Evolutionary conservation across 2,888 invertebrate genomes (phyloP).

Genomic region (Meteorus colon): DNA sequence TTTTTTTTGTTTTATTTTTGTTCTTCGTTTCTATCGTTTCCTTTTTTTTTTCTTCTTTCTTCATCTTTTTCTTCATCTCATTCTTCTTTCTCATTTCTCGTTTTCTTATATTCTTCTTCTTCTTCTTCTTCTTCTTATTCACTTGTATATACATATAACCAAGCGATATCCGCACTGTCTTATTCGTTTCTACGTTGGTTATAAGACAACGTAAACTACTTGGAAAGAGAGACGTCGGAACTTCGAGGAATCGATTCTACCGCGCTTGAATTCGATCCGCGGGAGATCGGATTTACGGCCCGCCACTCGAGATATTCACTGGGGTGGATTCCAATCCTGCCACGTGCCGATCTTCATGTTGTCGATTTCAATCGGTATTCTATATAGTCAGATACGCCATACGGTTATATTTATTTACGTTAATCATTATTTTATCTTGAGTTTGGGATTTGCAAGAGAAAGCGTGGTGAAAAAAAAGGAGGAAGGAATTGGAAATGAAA

Average conservation of each 20-base stretch:
- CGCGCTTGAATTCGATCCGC: constrained; percentile 31
- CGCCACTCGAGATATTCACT: constrained; percentile 10
- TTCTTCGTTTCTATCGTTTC: constrained; percentile 16
- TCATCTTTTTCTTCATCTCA: constrained; percentile 8
- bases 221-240: constrained; percentile 27
- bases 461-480: too few species aligned
- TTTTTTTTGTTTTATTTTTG: constrained; percentile 12
- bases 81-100: constrained; percentile 12
- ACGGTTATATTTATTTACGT: constrained; percentile 12
- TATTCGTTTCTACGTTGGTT: constrained; percentile 11
- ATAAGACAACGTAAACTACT: constrained; percentile 26
- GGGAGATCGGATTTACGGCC: constrained; percentile 34
- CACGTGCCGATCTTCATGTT: constrained; percentile 38
- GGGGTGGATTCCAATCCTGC: constrained; percentile 27
- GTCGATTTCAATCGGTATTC: constrained; percentile 34
- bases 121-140: constrained; percentile 22
- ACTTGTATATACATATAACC: constrained; percentile 22
- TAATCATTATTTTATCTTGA: neutral
- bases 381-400: neutral
- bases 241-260: constrained; percentile 33
- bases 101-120: constrained; percentile 24
- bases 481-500: too few species aligned
- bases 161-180: neutral
- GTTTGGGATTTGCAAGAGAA: neutral
- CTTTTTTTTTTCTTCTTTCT: constrained; percentile 24